Evolutionary conservation across 92 coral and sea anemone species (phyloP), one percentile per base, ranked within the genome.

Genomic region (Epizoanthus ramosus): DNA sequence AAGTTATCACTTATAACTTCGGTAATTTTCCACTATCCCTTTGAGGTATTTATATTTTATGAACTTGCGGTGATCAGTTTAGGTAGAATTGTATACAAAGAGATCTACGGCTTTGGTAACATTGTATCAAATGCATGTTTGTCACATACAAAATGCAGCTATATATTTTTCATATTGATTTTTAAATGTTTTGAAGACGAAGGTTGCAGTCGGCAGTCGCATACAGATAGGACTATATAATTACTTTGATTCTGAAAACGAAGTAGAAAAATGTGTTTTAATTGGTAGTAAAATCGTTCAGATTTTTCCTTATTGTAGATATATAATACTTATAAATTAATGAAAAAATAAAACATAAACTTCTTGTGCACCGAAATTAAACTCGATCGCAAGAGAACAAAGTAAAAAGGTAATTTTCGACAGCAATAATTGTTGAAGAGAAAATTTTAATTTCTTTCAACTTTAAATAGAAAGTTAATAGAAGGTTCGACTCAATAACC

Each of bases 381-480:
- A 19, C 4, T 67, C 45, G 6, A 67, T 45, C 72, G 72, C 45
- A 67, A 67, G 28, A 65, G 71, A 65, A 65, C 71, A 65, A 65
- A 65, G 71, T 2, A 13, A 33, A 33, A 25, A 3, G 17, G 69
- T 35, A 64, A 64, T 12, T 14, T 64, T 64, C 35, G 71, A 67
- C 2, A 67, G 22, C 18, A 16, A 67, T 13, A 67, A n/a, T 18
- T 8, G 15, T 41, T 16, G 50, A n/a, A 16, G 72, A 67, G 7
- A 28, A 28, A 31, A 67, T 14, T 41, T 14, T 14, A 66, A 14
- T 28, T 28, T 10, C 18, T 4, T n/a, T 33, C 21, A 45, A 45
- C 13, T 41, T 71, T 28, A 41, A 37, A 15, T 71, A 14, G 23
- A 56, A 71, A 71, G 22, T 71, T 71, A 71, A 71, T 18, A 45